Conservation (phyloP, 2,113 vertebrate genomes). For the Axis porcinus region DNA sequence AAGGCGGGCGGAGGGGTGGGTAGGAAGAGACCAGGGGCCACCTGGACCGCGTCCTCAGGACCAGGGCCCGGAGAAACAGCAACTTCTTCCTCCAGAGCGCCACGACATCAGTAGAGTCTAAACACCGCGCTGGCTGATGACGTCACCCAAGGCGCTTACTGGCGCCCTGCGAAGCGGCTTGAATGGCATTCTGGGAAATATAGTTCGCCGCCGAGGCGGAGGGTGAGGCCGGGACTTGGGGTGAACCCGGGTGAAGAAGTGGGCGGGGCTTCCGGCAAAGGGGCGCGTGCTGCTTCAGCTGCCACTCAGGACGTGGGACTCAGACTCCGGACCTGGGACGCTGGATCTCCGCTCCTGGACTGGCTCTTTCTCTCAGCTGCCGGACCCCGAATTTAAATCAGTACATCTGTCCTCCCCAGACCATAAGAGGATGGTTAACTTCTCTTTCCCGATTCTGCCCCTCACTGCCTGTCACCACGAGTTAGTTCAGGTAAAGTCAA, state of each 20-base stretch:
- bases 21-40: not conserved
- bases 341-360: fast-evolving
- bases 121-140: slow-evolving; percentile 60
- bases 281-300: fast-evolving
- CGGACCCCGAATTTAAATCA: not conserved
- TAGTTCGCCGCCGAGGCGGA: not conserved
- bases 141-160: not conserved
- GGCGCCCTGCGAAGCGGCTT: not conserved
- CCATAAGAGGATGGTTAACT: not conserved
- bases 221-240: fast-evolving
- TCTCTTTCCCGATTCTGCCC: not conserved
- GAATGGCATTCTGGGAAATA: slow-evolving; percentile 60
- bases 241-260: fast-evolving
- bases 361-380: not conserved
- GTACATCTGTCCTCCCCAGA: not conserved
- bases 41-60: not conserved
- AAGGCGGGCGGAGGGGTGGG: not conserved
- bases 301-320: fast-evolving
- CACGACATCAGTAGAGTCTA: slow-evolving; percentile 60
- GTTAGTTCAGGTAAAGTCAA: not conserved
- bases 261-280: not conserved
- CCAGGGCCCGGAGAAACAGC: not conserved
- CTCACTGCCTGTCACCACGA: not conserved
- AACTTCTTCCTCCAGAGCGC: slow-evolving; percentile 44
- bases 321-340: fast-evolving